Evolutionary conservation across 2,888 invertebrate species (phyloP).

Genomic region (Phragmatobia fuliginosa): DNA sequence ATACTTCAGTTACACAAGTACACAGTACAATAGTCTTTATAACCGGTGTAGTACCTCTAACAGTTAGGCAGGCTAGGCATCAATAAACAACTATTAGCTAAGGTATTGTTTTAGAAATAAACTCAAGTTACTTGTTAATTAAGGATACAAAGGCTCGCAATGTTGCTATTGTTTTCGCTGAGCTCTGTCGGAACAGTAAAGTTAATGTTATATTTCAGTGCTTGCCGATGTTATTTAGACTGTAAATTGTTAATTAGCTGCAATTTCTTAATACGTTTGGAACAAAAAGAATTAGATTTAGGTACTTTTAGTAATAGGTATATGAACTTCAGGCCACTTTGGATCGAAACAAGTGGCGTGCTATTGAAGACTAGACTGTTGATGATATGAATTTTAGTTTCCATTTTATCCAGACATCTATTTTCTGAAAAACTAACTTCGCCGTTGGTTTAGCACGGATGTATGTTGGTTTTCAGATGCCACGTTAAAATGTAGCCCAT

Average conservation of each 20-base stretch:
- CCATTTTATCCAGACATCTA: neutral
- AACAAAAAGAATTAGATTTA: neutral
- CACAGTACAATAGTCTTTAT: neutral
- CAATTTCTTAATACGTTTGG: neutral
- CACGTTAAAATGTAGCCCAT: no score
- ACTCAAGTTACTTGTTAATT: constrained; percentile 38
- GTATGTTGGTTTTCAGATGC: no score
- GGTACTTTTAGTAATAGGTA: neutral
- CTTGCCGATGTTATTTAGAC: constrained; percentile 16
- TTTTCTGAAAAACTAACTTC: neutral
- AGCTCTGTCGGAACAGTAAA: constrained; percentile 14
- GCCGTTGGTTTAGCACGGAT: no score
- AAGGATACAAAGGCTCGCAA: constrained; percentile 33
- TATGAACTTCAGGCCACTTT: neutral
- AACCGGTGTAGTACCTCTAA: neutral
- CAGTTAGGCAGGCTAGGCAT: constrained; percentile 6
- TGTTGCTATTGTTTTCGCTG: constrained; percentile 22
- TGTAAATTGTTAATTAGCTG: neutral
- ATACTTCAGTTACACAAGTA: neutral
- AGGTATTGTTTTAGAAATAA: constrained; percentile 38
- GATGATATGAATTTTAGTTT: neutral
- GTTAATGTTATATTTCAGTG: constrained; percentile 23
- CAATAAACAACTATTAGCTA: constrained; percentile 9
- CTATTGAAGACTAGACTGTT: neutral
- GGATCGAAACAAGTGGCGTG: neutral